These are phyloP conservation scores for Dryocosmus kuriphilus DNA, from an alignment of 2,888 invertebrate species.

Conservation along the genomic window DNA sequence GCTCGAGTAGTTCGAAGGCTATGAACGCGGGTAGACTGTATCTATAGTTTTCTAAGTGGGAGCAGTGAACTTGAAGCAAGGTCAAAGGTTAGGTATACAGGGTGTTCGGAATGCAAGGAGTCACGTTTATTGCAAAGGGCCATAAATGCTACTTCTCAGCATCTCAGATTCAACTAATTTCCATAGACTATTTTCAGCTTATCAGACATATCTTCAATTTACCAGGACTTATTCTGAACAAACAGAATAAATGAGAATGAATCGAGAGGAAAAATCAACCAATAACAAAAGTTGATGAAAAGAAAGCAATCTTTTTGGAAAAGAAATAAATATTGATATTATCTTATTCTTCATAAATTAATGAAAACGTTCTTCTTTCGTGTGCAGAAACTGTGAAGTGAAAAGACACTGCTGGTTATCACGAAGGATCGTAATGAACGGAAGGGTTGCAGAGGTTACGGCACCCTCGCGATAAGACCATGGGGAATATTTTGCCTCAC, in stretches of 20 bases:
- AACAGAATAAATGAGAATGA: no score
- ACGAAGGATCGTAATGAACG: not conserved
- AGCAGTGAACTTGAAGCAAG: conserved; percentile 59
- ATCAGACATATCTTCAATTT: not conserved
- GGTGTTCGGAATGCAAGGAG: conserved; percentile 52
- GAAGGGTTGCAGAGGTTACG: not conserved
- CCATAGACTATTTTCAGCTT: not conserved
- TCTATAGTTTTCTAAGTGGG: conserved; percentile 55
- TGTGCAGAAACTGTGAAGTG: not conserved
- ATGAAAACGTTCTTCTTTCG: not conserved
- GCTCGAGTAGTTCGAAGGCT: conserved; percentile 51
- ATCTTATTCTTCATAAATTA: not conserved
- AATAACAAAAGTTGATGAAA: no score
- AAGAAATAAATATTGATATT: no score
- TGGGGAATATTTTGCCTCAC: not conserved
- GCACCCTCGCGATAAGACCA: not conserved
- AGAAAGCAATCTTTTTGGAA: no score
- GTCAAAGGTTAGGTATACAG: conserved; percentile 61
- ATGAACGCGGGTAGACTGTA: conserved; percentile 46
- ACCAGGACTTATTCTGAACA: no score
- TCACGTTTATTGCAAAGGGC: conserved; percentile 29
- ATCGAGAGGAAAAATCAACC: no score
- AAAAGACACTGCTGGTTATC: not conserved
- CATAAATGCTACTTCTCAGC: not conserved
- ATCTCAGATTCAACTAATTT: not conserved